These are phyloP conservation scores for Mormyrops boulengeri DNA, from an alignment of 2,797 vertebrate species.

Conservation along the genomic window DNA sequence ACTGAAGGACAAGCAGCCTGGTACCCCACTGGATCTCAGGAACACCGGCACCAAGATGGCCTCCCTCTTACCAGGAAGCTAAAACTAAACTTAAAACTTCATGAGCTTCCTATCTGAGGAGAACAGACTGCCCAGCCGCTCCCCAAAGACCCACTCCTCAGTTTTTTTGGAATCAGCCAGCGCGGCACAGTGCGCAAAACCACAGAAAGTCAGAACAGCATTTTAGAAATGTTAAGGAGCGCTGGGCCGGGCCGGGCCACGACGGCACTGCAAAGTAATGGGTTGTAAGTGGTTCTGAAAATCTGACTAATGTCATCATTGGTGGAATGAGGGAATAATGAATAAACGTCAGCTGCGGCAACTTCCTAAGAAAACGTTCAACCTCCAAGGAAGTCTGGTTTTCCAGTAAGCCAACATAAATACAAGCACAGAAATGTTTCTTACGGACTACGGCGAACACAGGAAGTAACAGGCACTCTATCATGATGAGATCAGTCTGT, in stretches of 20 bases:
- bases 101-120: neutral
- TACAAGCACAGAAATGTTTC: neutral
- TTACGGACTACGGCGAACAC: neutral
- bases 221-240: neutral
- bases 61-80: neutral
- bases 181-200: neutral
- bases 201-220: neutral
- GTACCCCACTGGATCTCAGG: neutral
- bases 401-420: neutral
- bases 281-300: conserved; percentile 21
- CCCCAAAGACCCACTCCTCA: neutral
- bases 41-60: neutral
- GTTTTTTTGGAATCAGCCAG: neutral
- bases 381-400: neutral
- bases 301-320: conserved; percentile 32
- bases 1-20: neutral
- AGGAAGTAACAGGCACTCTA: neutral
- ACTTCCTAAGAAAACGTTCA: neutral
- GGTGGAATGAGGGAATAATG: conserved; percentile 20
- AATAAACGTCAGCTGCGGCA: neutral
- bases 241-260: too few species aligned
- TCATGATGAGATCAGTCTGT: neutral
- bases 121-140: neutral
- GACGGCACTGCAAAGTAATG: conserved; percentile 21
- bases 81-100: neutral